Evolutionary conservation across 2,888 invertebrate genomes (phyloP).

Genomic region (Zeuzera pyrina): DNA sequence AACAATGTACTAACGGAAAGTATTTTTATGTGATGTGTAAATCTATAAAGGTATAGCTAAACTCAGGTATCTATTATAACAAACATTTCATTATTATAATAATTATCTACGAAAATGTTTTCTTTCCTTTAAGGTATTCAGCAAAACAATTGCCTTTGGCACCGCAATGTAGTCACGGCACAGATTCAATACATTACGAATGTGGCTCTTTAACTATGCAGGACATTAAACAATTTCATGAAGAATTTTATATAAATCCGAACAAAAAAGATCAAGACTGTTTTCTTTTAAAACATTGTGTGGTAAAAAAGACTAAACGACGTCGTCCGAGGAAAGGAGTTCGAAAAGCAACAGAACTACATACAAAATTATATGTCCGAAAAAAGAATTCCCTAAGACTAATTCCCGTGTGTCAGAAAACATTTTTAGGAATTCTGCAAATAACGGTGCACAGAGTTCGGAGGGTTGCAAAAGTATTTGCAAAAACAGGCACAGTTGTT

Average conservation of each 20-base stretch:
- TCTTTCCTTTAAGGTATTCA: neutral
- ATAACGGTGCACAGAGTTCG: neutral
- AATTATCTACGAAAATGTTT: neutral
- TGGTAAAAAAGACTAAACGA: neutral
- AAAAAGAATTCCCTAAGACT: neutral
- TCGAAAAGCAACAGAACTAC: neutral
- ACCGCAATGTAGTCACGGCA: neutral
- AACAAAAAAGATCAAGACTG: neutral
- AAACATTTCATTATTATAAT: neutral
- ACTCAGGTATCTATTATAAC: neutral
- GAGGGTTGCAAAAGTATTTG: neutral
- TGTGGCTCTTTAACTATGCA: neutral
- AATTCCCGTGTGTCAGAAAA: neutral
- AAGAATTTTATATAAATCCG: neutral
- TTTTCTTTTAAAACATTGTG: neutral
- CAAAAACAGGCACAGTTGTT: neutral
- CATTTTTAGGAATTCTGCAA: neutral
- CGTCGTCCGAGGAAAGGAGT: neutral
- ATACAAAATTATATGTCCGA: neutral
- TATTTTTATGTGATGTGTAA: neutral
- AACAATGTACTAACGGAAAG: neutral
- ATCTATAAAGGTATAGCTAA: neutral
- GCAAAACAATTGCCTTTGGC: neutral
- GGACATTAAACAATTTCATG: neutral
- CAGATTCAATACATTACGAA: neutral